Evolutionary conservation across 1,140 invertebrate genomes (phyloP), one percentile per base, ranked within the genome.

Genomic region (Drosophila funebris): DNA sequence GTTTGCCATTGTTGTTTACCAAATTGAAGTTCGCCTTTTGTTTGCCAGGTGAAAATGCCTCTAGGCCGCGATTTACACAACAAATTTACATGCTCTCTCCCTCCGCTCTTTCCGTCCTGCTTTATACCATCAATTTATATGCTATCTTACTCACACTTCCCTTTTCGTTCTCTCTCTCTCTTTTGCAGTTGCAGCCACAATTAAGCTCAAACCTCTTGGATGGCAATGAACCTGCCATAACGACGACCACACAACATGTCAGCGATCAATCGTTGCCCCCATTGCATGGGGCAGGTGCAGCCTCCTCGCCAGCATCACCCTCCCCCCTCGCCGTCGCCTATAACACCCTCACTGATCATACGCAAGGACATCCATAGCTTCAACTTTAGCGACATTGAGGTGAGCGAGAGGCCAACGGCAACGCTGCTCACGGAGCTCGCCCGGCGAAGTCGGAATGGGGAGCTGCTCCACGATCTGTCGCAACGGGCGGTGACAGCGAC

Each of bases 401-500:
- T 90, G 11, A 85, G 89, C 8, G 89, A 91, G 9, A 53, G 81
- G 7, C 75, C 83, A 48, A 72, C 85, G 4, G 83, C 83, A 8
- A 88, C 84, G 14, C 68, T 88, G 29, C 69, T 90, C 6, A 82
- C 82, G 0, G 89, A 90, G 27, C 43, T 91, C 27, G 85, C 85
- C 0, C 67, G 88, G 0, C 78, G 88, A 27, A 84, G 88, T 50
- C 88, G 90, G 0, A 91, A 91, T 9, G 84, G 84, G 5, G 87
- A 91, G 43, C 70, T 91, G 60, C 58, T 91, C 46, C 88, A 75
- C 50, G 90, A 91, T 77, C 54, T 91, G 36, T 90, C 85, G 31
- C 90, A 91, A 56, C 70, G 90, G 29, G 88, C 90, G 14, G 27
- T 91, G 37, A 91, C 91, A 11, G 91, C 87, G 39, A 96, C 95